phyloP scores from a whole-genome alignment of 2,888 invertebrate species.

The Cerastis leucographa region DNA sequence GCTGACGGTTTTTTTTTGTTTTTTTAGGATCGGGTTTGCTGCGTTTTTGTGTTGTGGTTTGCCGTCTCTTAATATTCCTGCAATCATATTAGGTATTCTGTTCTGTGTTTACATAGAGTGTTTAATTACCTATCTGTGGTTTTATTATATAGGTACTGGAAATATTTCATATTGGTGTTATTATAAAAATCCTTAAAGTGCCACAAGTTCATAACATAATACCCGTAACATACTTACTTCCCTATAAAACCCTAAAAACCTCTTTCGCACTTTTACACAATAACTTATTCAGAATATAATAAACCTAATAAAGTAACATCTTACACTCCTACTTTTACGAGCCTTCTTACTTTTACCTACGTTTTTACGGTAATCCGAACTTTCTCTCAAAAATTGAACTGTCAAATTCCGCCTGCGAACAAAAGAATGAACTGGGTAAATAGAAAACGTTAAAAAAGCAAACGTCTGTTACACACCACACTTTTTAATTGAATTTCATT shows the following conservation, averaged over 20 bases:
- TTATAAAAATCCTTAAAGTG: neutral
- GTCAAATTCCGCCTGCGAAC: slow-evolving; percentile 70
- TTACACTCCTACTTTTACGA: slow-evolving; percentile 49
- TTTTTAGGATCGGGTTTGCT: slow-evolving; percentile 55
- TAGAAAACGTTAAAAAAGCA: slow-evolving; percentile 69
- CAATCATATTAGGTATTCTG: neutral
- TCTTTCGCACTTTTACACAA: slow-evolving; percentile 25
- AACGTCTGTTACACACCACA: slow-evolving; percentile 71
- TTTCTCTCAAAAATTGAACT: slow-evolving; percentile 70
- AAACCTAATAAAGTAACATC: slow-evolving; percentile 49
- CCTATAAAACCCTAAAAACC: slow-evolving; percentile 15
- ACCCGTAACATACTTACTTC: neutral
- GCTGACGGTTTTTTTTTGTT: slow-evolving; percentile 61
- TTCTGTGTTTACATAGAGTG: neutral
- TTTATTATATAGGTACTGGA: neutral
- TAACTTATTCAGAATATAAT: slow-evolving; percentile 52
- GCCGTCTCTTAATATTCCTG: slow-evolving; percentile 4
- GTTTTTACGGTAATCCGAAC: slow-evolving; percentile 59
- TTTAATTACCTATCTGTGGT: neutral
- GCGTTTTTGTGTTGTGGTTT: slow-evolving; percentile 25
- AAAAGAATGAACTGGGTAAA: slow-evolving; percentile 68
- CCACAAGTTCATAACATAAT: neutral
- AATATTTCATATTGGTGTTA: neutral
- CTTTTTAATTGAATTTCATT: slow-evolving; percentile 72
- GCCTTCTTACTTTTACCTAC: slow-evolving; percentile 26